Evolutionary conservation across 1,140 invertebrate species (phyloP).

Genomic region (Epicauta chinensis): DNA sequence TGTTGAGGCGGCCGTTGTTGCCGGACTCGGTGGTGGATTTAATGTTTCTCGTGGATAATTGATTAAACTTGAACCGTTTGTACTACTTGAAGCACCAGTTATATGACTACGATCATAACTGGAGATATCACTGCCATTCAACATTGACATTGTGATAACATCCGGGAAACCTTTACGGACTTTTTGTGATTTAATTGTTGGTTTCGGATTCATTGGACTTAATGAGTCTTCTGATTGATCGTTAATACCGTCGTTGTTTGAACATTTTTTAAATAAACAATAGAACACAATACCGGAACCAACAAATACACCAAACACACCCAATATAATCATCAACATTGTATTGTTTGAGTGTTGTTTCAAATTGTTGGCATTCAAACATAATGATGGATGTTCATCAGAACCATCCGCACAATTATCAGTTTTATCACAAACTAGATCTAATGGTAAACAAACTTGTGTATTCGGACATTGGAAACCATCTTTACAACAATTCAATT

Average conservation of each 20-base stretch:
- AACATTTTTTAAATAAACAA: slow-evolving; percentile 16
- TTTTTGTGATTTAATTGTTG: too few species aligned
- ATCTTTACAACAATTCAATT: slow-evolving; percentile 38
- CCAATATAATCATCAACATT: slow-evolving; percentile 25
- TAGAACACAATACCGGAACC: slow-evolving; percentile 24
- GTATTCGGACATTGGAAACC: slow-evolving; percentile 61
- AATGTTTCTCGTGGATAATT: slow-evolving; percentile 74
- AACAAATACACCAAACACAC: slow-evolving; percentile 40
- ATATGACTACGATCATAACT: slow-evolving; percentile 75
- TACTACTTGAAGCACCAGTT: slow-evolving; percentile 75
- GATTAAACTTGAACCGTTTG: slow-evolving; percentile 47
- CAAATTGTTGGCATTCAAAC: slow-evolving; percentile 25
- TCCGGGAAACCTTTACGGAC: slow-evolving; percentile 44
- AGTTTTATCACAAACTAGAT: slow-evolving; percentile 55
- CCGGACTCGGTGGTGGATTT: slow-evolving; percentile 86
- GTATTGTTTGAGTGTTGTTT: slow-evolving; percentile 38
- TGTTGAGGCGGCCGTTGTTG: slow-evolving; percentile 59
- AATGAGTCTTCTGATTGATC: slow-evolving; percentile 45
- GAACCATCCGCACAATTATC: slow-evolving; percentile 67
- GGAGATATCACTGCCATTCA: slow-evolving; percentile 50
- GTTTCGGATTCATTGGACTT: slow-evolving; percentile 33
- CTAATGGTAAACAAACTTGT: slow-evolving; percentile 21
- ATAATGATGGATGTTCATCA: slow-evolving; percentile 54
- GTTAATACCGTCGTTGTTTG: slow-evolving; percentile 40
- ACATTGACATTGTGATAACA: slow-evolving; percentile 57